Conservation (phyloP, 2,113 vertebrate species). For the Syrrhaptes paradoxus region DNA sequence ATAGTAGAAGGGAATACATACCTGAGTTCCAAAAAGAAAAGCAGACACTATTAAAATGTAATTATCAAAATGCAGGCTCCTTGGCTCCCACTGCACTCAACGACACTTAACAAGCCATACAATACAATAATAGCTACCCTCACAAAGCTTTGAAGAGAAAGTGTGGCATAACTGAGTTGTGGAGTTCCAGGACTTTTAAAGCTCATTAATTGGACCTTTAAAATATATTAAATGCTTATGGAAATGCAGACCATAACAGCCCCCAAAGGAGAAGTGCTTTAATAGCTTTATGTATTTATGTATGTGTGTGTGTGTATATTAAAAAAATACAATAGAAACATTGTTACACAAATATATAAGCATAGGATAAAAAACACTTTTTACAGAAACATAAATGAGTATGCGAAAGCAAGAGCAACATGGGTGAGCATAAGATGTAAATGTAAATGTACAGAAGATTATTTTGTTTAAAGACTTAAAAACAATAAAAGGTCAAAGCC, state of each 20-base stretch:
- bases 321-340: not conserved
- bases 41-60: not conserved
- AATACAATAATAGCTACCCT: not conserved
- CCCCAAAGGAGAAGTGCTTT: not conserved
- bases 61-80: conserved; percentile 3
- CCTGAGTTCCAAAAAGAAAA: not conserved
- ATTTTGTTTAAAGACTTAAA: not conserved
- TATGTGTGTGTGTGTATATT: not conserved
- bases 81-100: not conserved
- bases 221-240: not conserved
- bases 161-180: not conserved
- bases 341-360: not conserved
- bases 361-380: not conserved
- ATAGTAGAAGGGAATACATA: not conserved
- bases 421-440: fast-evolving
- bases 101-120: not conserved
- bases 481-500: not conserved
- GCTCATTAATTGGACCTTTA: not conserved
- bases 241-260: not conserved
- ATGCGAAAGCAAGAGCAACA: not conserved
- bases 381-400: not conserved
- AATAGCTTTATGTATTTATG: not conserved
- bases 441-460: not conserved
- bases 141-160: not conserved
- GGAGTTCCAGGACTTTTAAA: not conserved